Base-by-base conservation (phyloP, 2,797 vertebrate species). In the Emys orbicularis region DNA sequence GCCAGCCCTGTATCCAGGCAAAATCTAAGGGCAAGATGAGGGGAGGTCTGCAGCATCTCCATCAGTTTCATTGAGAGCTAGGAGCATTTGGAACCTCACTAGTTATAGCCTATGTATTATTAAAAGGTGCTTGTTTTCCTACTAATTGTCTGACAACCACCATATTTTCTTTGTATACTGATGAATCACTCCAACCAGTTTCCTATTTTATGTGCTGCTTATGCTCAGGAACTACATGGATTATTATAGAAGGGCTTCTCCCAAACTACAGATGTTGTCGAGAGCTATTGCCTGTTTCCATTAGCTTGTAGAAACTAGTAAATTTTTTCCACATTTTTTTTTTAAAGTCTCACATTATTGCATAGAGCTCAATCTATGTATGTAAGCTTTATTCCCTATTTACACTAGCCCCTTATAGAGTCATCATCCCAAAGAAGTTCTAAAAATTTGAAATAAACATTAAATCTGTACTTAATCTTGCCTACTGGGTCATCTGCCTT, bases 401-500 rank as follows among this genome's bases (percentile, higher is more conserved):
- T 52, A 49, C n/a, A 83, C 52, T 47, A 12, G 86, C 34, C 72
- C 44, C 52, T 86, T 79, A 86, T 83, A 68, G 34, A 83, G 50
- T 79, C 52, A 79, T 86, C 41, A 83, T 83, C 68, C 72, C 72
- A 47, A 50, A 89, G 49, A 72, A 72, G 68, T 83, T 86, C 72
- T 65, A 68, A 81, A n/a, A 76, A 84, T 87, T 84, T 53, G 53
- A 87, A 80, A 74, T 6, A n/a, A 85, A 76, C 59, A 80, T 90
- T 65, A 87, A 76, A 87, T 90, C 92, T 93, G 81, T 79, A 49
- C 53, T 53, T 84, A 87, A 93, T 76, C 76, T 90, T 37, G n/a
- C 81, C 52, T 90, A 84, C 74, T 84, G 76, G 80, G 84, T 84
- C 81, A 93, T 90, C 88, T 93, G 84, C 84, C 81, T 57, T 81